phyloP scores from a whole-genome alignment of 2,888 invertebrate species.

The Aproaerema taeniolella region DNA sequence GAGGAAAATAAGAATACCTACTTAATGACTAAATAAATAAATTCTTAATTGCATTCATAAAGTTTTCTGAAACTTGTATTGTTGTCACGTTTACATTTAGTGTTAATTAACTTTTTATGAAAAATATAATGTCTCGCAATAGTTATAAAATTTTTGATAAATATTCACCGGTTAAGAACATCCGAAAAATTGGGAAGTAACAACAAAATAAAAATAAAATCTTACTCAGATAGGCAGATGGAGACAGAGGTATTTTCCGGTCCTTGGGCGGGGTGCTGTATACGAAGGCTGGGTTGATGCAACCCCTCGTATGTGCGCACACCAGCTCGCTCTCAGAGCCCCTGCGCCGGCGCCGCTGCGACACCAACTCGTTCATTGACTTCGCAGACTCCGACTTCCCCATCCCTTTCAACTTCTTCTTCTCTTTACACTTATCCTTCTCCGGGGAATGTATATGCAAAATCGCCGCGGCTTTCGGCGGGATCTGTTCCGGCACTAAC shows the following conservation, averaged over 20 bases:
- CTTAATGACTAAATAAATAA: no score
- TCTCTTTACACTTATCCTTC: slow-evolving; percentile 37
- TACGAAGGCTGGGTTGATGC: slow-evolving; percentile 66
- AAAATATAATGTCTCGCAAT: no score
- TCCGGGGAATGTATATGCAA: slow-evolving; percentile 75
- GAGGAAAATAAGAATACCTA: no score
- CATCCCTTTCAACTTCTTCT: slow-evolving; percentile 56
- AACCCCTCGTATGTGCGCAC: slow-evolving; percentile 48
- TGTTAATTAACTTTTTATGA: no score
- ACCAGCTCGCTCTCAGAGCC: slow-evolving; percentile 67
- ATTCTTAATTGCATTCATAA: no score
- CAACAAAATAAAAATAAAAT: slow-evolving; percentile 30
- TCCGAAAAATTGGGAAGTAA: no score
- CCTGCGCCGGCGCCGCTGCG: slow-evolving; percentile 48
- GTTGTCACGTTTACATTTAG: no score
- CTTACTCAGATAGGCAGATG: slow-evolving; percentile 68
- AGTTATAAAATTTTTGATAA: no score
- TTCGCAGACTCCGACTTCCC: slow-evolving; percentile 63
- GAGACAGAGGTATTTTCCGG: slow-evolving; percentile 58
- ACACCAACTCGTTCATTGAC: slow-evolving; percentile 46
- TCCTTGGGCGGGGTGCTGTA: slow-evolving; percentile 74
- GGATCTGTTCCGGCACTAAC: slow-evolving; percentile 69
- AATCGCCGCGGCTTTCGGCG: slow-evolving; percentile 80
- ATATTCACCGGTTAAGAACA: no score
- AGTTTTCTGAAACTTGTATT: no score